phyloP scores from a whole-genome alignment of 2,113 vertebrate species.

The Proterorhinus semilunaris region DNA sequence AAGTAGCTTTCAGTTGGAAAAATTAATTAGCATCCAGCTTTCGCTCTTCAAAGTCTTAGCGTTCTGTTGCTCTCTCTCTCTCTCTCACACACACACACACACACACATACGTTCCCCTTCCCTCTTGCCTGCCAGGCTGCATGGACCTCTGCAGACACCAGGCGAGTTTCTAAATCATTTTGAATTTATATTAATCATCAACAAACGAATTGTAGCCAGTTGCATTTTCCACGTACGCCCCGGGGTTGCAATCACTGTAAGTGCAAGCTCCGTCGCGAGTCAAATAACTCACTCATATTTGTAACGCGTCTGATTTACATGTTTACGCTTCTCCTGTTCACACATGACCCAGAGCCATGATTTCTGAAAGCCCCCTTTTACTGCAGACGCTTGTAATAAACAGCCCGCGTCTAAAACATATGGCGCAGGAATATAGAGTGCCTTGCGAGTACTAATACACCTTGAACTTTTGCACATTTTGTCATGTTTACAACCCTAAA shows the following conservation, averaged over 20 bases:
- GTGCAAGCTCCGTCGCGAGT: constrained; percentile 34
- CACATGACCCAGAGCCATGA: constrained; percentile 39
- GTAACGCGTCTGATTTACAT: constrained; percentile 47
- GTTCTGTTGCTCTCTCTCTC: constrained; percentile 30
- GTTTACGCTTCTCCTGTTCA: constrained; percentile 31
- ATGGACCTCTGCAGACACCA: constrained; percentile 50
- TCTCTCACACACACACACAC: constrained; percentile 2
- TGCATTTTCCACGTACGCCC: constrained; percentile 42
- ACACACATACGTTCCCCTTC: constrained; percentile 25
- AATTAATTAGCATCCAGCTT: constrained; percentile 67
- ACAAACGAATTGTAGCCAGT: constrained; percentile 43
- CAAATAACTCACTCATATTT: constrained; percentile 31
- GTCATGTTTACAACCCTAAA: too few species aligned
- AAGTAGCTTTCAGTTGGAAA: constrained; percentile 47
- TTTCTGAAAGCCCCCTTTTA: constrained; percentile 19
- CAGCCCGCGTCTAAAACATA: constrained; percentile 14
- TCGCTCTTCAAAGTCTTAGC: constrained; percentile 64
- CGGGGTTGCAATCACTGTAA: constrained; percentile 34
- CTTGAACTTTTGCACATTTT: too few species aligned
- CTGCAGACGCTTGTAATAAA: background rate
- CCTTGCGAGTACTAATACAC: too few species aligned
- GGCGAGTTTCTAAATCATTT: constrained; percentile 61
- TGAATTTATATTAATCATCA: constrained; percentile 54
- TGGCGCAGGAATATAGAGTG: background rate
- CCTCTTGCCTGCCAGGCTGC: constrained; percentile 48